phyloP scores from a whole-genome alignment of 1,140 invertebrate genomes.

The Bursaphelenchus mucronatus region DNA sequence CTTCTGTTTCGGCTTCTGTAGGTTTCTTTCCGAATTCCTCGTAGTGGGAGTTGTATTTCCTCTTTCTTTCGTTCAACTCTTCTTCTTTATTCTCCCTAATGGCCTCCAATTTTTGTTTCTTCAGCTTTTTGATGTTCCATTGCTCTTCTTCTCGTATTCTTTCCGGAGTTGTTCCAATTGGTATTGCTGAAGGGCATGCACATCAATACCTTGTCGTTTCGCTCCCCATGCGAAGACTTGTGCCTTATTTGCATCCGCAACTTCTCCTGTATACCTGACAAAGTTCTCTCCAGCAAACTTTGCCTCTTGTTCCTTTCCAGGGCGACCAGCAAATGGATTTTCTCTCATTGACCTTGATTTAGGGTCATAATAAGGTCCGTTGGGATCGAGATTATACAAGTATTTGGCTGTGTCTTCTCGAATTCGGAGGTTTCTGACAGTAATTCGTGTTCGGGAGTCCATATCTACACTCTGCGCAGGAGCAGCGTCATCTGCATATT shows the following conservation, averaged over 20 bases:
- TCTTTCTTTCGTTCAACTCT: background rate
- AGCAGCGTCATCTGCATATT: conserved; percentile 78
- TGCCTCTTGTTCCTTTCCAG: conserved; percentile 63
- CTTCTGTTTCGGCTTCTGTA: conserved; percentile 33
- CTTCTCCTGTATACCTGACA: conserved; percentile 86
- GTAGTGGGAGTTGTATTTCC: too few relatives aligned
- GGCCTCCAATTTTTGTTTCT: conserved; percentile 17
- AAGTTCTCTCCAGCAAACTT: conserved; percentile 95
- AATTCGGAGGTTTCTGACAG: conserved; percentile 87
- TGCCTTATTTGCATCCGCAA: conserved; percentile 78
- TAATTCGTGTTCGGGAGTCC: conserved; percentile 96
- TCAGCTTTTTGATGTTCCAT: conserved; percentile 66
- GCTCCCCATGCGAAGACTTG: conserved; percentile 99
- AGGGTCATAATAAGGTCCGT: conserved; percentile 92
- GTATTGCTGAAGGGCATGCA: conserved; percentile 94
- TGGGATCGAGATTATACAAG: conserved; percentile 87
- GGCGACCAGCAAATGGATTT: conserved; percentile 71
- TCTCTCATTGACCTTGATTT: conserved; percentile 88
- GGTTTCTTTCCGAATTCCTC: conserved; percentile 10
- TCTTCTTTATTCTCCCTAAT: background rate
- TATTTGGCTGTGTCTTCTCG: conserved; percentile 97
- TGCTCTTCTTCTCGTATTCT: conserved; percentile 83
- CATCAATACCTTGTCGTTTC: conserved; percentile 74
- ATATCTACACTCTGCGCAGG: conserved; percentile 72
- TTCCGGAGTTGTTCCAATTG: conserved; percentile 83